phyloP scores from a whole-genome alignment of 1,140 invertebrate genomes.

The Sitobion miscanthi region DNA sequence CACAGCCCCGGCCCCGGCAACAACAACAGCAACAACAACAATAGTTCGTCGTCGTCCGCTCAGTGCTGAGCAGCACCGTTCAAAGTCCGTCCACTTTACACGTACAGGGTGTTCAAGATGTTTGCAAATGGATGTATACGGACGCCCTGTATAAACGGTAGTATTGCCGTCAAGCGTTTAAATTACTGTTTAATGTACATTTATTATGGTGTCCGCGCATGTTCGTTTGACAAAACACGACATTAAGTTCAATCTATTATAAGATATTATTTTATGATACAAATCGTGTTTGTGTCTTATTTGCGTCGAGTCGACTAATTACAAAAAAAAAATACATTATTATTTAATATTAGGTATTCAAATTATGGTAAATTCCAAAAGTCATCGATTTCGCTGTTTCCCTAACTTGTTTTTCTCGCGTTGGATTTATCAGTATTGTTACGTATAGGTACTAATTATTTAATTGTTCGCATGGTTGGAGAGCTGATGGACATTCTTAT shows the following conservation, averaged over 20 bases:
- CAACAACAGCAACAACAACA: too few species aligned
- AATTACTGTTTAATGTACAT: not conserved
- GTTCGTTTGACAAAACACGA: not conserved
- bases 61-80: not conserved
- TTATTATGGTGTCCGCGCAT: not conserved
- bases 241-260: not conserved
- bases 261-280: not conserved
- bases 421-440: slow-evolving; percentile 28
- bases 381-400: not conserved
- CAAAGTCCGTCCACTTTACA: slow-evolving; percentile 15
- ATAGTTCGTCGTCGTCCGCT: slow-evolving; percentile 12
- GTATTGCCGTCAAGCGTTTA: not conserved
- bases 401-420: not conserved
- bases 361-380: not conserved
- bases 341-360: not conserved
- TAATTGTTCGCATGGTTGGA: not conserved
- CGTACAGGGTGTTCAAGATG: too few species aligned
- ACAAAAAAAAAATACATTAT: not conserved
- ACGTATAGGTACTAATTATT: too few species aligned
- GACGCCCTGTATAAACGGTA: too few species aligned
- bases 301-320: not conserved
- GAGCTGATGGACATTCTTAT: not conserved
- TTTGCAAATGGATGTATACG: too few species aligned
- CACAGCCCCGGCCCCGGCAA: slow-evolving; percentile 3
- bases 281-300: not conserved